Percentiles rank a stretch among this genome's conserved stretches.
phyloP scores from a whole-genome alignment of 2,797 vertebrate species.

The Urosaurus nigricauda region DNA sequence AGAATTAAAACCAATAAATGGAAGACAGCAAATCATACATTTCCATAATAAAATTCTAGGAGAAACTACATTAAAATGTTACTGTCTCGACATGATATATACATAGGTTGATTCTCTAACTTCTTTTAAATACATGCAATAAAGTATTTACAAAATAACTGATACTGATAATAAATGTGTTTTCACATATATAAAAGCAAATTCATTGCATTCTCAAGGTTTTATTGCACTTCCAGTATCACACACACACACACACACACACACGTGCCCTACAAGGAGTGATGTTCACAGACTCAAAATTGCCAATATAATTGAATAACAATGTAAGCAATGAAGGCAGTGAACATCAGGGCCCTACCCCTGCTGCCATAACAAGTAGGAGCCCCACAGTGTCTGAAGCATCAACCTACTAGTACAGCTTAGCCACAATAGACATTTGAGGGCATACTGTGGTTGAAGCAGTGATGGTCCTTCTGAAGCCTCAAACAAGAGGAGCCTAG shows the following conservation, averaged over 20 bases:
- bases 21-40: constrained; percentile 17
- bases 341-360: no score
- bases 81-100: background rate
- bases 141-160: background rate
- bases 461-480: background rate
- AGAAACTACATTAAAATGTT: background rate
- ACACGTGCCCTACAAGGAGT: background rate
- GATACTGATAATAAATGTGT: background rate
- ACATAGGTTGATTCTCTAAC: background rate
- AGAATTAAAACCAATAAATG: background rate
- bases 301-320: background rate
- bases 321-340: background rate
- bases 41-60: background rate
- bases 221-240: background rate
- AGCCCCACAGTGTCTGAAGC: background rate
- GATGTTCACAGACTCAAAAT: background rate
- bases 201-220: background rate
- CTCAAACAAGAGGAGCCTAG: no score
- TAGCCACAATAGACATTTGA: background rate
- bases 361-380: background rate
- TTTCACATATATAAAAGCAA: background rate
- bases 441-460: background rate
- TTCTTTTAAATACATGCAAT: background rate
- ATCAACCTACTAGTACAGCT: background rate
- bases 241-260: background rate